Conservation (phyloP, 2,888 invertebrate genomes). For the Chrysolina oricalcia region DNA sequence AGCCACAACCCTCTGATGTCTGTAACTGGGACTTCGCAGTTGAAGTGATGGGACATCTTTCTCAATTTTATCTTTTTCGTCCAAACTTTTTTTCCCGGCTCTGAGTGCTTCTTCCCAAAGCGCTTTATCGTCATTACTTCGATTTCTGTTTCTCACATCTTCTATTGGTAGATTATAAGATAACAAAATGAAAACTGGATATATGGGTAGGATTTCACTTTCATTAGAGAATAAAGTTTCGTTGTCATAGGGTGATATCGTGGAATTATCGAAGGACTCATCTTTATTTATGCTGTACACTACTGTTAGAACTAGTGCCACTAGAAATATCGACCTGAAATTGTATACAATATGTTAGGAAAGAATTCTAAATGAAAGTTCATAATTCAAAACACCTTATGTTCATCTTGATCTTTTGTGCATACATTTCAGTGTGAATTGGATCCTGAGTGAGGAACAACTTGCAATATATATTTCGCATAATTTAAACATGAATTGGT, state of each 20-base stretch:
- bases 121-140: slow-evolving; percentile 39
- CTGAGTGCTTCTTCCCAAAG: slow-evolving; percentile 55
- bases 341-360: not conserved
- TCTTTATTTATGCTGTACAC: slow-evolving; percentile 52
- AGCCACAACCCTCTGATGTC: slow-evolving; percentile 82
- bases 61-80: slow-evolving; percentile 75
- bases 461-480: too few species aligned
- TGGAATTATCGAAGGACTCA: slow-evolving; percentile 41
- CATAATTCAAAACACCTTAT: too few species aligned
- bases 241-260: slow-evolving; percentile 40
- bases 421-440: too few species aligned
- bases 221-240: slow-evolving; percentile 14
- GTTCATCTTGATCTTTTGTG: too few species aligned
- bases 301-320: slow-evolving; percentile 55
- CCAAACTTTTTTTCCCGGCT: slow-evolving; percentile 75
- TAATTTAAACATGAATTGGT: too few species aligned
- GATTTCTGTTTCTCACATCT: slow-evolving; percentile 45
- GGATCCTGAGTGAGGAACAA: too few species aligned
- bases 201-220: slow-evolving; percentile 4
- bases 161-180: slow-evolving; percentile 55
- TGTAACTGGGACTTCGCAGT: slow-evolving; percentile 77
- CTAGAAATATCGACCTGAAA: slow-evolving; percentile 59
- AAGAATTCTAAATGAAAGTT: not conserved
- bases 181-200: slow-evolving; percentile 51
- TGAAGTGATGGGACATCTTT: slow-evolving; percentile 72